Evolutionary conservation across 2,888 invertebrate species (phyloP).

Genomic region (Nemapogon koenigi): DNA sequence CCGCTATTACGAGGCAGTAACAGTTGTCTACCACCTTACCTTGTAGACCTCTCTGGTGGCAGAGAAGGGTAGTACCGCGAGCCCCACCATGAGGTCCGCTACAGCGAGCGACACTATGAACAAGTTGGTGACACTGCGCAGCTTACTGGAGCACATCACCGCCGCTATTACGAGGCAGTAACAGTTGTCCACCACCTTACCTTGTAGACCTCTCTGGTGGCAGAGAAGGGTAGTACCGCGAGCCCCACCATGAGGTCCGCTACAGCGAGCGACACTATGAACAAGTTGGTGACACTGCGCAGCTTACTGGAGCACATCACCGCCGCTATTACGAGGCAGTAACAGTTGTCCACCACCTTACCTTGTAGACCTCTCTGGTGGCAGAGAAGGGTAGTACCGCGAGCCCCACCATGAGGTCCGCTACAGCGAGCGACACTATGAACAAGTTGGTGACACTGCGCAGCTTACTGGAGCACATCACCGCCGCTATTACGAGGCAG

Average conservation of each 20-base stretch:
- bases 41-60: conserved; percentile 93
- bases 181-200: conserved; percentile 46
- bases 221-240: conserved; percentile 94
- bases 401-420: too few relatives aligned
- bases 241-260: conserved; percentile 96
- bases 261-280: conserved; percentile 95
- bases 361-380: too few relatives aligned
- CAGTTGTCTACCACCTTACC: conserved; percentile 57
- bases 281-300: conserved; percentile 93
- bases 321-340: conserved; percentile 91
- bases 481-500: too few relatives aligned
- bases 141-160: conserved; percentile 88
- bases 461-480: too few relatives aligned
- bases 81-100: conserved; percentile 94
- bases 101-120: conserved; percentile 97
- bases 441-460: too few relatives aligned
- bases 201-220: conserved; percentile 92
- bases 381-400: too few relatives aligned
- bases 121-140: conserved; percentile 94
- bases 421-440: too few relatives aligned
- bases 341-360: too few relatives aligned
- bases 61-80: conserved; percentile 94
- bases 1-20: conserved; percentile 83
- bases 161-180: conserved; percentile 93
- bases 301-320: conserved; percentile 91